These are phyloP conservation scores for Cinclus cinclus DNA, from an alignment of 2,113 vertebrate genomes.

Conservation along the genomic window DNA sequence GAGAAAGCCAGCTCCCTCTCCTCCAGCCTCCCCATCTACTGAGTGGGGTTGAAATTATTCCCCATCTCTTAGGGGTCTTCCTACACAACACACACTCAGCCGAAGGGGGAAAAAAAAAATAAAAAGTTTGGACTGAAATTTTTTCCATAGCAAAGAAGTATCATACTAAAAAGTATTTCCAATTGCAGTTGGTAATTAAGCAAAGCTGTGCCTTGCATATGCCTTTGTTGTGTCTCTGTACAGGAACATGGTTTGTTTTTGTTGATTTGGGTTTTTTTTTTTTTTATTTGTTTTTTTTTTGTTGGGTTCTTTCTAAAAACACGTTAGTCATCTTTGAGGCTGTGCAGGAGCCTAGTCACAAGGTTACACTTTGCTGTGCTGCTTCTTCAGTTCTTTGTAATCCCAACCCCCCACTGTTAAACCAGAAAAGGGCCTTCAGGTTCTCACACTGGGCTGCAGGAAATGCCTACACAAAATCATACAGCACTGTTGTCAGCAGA, in stretches of 20 bases:
- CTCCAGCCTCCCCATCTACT: not conserved
- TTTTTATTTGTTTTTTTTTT: too few relatives aligned
- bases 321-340: not conserved
- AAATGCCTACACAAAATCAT: not conserved
- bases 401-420: not conserved
- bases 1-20: not conserved
- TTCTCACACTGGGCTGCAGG: not conserved
- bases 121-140: not conserved
- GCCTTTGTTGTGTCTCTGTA: accelerated
- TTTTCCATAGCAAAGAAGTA: not conserved
- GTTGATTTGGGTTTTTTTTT: too few relatives aligned
- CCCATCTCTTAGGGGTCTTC: not conserved
- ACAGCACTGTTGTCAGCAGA: not conserved
- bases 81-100: not conserved
- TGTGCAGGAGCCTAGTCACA: not conserved
- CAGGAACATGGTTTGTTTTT: not conserved
- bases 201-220: not conserved
- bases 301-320: not conserved
- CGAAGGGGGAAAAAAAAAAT: not conserved
- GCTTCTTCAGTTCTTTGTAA: not conserved
- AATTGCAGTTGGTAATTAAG: not conserved
- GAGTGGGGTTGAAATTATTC: not conserved
- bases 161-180: not conserved
- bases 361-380: not conserved
- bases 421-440: not conserved